Percentiles rank a stretch among this genome's conserved stretches.
These are phyloP conservation scores for Paracentrotus lividus DNA, from an alignment of 53 echinoderm and acorn worm species.

Conservation along the genomic window DNA sequence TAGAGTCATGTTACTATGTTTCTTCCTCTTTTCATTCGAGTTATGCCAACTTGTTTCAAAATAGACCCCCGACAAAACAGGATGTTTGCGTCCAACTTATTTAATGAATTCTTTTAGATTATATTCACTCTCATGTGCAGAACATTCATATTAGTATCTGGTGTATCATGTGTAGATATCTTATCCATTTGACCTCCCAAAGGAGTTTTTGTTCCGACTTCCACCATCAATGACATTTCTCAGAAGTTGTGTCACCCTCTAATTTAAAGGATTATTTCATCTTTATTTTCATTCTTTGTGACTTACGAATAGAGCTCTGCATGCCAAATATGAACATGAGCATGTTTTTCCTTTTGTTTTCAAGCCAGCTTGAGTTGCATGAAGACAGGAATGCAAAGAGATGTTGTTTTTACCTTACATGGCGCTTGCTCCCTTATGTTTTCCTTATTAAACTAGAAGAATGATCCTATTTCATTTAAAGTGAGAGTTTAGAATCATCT, in stretches of 20 bases:
- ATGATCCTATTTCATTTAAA: no score
- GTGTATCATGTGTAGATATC: neutral
- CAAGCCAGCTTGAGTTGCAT: neutral
- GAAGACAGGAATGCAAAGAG: no score
- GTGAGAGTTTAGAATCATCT: no score
- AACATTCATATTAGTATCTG: neutral
- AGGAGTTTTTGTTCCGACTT: neutral
- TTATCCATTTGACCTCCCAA: neutral
- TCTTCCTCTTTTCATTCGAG: constrained; percentile 30
- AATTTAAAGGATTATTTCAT: constrained; percentile 17
- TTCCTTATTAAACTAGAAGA: no score
- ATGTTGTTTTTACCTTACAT: no score
- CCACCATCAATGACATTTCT: constrained; percentile 11
- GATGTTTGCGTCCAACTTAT: constrained; percentile 38
- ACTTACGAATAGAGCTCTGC: constrained; percentile 1
- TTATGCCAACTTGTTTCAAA: constrained; percentile 51
- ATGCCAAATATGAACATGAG: neutral
- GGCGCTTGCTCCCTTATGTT: no score
- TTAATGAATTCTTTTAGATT: constrained; percentile 48
- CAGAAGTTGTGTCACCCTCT: constrained; percentile 13
- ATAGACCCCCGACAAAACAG: constrained; percentile 45
- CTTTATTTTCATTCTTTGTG: neutral
- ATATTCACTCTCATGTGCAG: constrained; percentile 29
- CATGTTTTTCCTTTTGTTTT: neutral
- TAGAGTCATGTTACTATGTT: constrained; percentile 35